Evolutionary conservation across 2,797 vertebrate genomes (phyloP), one percentile per base, ranked within the genome.

Genomic region (Choloepus didactylus): DNA sequence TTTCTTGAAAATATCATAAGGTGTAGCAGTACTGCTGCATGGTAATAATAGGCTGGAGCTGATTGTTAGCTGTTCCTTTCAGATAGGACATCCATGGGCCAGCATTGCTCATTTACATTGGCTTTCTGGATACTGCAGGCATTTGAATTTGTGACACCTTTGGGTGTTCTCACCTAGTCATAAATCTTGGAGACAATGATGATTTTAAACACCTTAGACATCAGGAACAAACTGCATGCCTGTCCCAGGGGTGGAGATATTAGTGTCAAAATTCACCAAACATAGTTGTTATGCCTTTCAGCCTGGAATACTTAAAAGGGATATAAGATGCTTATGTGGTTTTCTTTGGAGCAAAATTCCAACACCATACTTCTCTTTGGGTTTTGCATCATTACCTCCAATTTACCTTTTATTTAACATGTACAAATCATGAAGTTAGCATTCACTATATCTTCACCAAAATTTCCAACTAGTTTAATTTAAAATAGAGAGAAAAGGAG

Each of bases 101-200:
- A 35, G 35, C 35, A 35, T 35, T 35, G 66, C 18, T 66, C 67
- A 69, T 76, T 92, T 62, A 92, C n/a, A 70, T 64, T 41, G 38
- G 35, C 25, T 73, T 72, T 80, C 35, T 89, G 80, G 35, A 84
- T 18, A 16, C 21, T 46, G 38, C 49, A 72, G 72, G 2, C 56
- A 89, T 77, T 92, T 89, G 66, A 79, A 84, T 84, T 72, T 56
- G 12, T 89, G 54, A 77, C 64, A 72, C 15, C 25, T 83, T 35
- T 72, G 44, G 18, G 27, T 38, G 44, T 72, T 79, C 38, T 89
- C 10, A 27, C 41, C 69, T 79, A 85, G 41, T 70, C 29, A 70
- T 95, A 81, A 31, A 16, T 62, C 16, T 83, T 91, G 18, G 18
- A 21, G 73, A 72, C 12, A 89, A 51, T 76, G 25, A 62, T 67